phyloP scores from a whole-genome alignment of 2,888 invertebrate species.

The Drosophila multiciliata region DNA sequence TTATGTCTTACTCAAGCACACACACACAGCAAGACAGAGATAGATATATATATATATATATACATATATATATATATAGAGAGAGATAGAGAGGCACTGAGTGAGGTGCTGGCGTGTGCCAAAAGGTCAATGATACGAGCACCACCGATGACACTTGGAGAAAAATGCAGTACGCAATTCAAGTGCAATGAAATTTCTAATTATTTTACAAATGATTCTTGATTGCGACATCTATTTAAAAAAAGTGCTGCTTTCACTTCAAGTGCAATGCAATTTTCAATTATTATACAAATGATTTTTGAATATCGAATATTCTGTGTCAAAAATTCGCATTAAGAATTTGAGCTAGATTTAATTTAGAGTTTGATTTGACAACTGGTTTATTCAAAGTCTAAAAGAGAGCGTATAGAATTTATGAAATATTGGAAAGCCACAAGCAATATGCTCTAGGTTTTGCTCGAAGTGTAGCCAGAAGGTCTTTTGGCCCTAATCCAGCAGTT shows the following conservation, averaged over 20 bases:
- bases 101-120: constrained; percentile 56
- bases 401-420: background rate
- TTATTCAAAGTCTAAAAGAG: background rate
- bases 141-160: constrained; percentile 11
- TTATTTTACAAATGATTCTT: background rate
- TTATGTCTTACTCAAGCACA: constrained; percentile 65
- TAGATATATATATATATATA: background rate
- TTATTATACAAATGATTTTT: background rate
- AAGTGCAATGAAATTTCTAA: background rate
- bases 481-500: constrained; percentile 63
- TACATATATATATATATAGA: background rate
- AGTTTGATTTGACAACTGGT: background rate
- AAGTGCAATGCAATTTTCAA: too few species aligned
- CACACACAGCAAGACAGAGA: constrained; percentile 3
- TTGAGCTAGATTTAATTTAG: background rate
- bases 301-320: background rate
- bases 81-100: background rate
- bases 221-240: background rate
- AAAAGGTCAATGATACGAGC: constrained; percentile 74
- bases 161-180: background rate
- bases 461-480: constrained; percentile 44
- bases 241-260: too few species aligned
- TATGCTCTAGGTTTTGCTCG: background rate
- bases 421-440: background rate
- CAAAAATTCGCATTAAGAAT: background rate